phyloP scores from a whole-genome alignment of 2,113 vertebrate genomes.

The Pelobates fuscus region DNA sequence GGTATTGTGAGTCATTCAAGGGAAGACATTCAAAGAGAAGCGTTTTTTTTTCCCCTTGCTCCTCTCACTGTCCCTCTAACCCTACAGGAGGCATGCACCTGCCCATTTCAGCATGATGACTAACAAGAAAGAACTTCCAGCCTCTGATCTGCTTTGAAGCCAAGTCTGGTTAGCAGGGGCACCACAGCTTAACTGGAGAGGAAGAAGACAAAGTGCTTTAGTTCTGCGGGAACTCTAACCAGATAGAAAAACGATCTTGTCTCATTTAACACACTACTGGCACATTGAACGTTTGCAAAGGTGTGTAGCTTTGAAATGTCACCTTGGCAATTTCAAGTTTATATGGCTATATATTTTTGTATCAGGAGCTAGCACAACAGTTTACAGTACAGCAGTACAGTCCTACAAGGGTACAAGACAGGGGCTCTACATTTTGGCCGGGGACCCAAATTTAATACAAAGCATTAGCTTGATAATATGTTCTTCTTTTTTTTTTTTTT shows the following conservation, averaged over 20 bases:
- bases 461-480: too few species aligned
- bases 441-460: too few species aligned
- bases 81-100: conserved; percentile 36
- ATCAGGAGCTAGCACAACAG: too few species aligned
- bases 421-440: too few species aligned
- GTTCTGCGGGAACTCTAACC: conserved; percentile 5
- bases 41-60: conserved; percentile 14
- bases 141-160: conserved; percentile 46
- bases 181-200: conserved; percentile 38
- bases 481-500: too few species aligned
- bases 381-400: too few species aligned
- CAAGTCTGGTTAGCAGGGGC: conserved; percentile 41
- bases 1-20: conserved; percentile 38
- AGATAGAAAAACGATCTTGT: background rate
- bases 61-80: conserved; percentile 40
- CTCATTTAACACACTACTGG: background rate
- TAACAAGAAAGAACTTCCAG: conserved; percentile 40
- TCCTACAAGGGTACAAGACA: too few species aligned
- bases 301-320: too few species aligned
- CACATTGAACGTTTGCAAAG: background rate
- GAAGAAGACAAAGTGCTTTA: conserved; percentile 28
- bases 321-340: too few species aligned
- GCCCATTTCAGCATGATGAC: conserved; percentile 43
- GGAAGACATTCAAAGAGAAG: conserved; percentile 30
- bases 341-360: too few species aligned